These are phyloP conservation scores for Lineus longissimus DNA, from an alignment of 1,140 invertebrate species.

Conservation along the genomic window DNA sequence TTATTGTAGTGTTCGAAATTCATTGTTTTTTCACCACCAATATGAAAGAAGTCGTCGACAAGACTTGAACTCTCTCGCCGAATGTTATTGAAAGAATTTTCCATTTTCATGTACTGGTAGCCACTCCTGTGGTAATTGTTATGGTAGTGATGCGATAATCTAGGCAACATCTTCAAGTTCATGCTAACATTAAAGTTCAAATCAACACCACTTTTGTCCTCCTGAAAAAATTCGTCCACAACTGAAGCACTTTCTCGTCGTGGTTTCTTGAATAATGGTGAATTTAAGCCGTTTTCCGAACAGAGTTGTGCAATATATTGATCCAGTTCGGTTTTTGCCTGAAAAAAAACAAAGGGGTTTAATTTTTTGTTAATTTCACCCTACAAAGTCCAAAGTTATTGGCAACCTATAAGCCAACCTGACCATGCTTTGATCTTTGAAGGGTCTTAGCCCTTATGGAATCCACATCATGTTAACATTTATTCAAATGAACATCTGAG, in stretches of 20 bases:
- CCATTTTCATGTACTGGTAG: slow-evolving; percentile 5
- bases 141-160: background rate
- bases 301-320: background rate
- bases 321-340: background rate
- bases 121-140: background rate
- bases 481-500: too few species aligned
- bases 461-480: too few species aligned
- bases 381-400: too few species aligned
- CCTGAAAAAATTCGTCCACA: slow-evolving; percentile 69
- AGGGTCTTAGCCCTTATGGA: too few species aligned
- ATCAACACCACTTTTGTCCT: slow-evolving; percentile 24
- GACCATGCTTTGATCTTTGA: too few species aligned
- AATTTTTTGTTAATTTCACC: background rate
- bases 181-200: slow-evolving; percentile 9
- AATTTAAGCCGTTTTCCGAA: background rate
- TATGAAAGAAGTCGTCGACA: slow-evolving; percentile 67
- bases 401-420: too few species aligned
- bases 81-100: slow-evolving; percentile 40
- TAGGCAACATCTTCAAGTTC: slow-evolving; percentile 6
- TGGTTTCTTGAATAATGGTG: slow-evolving; percentile 44
- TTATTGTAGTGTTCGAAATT: background rate
- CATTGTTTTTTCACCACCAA: background rate
- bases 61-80: slow-evolving; percentile 62
- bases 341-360: background rate
- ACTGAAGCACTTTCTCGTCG: slow-evolving; percentile 62